phyloP scores from a whole-genome alignment of 2,797 vertebrate species.

The Diglossa cyanea region DNA sequence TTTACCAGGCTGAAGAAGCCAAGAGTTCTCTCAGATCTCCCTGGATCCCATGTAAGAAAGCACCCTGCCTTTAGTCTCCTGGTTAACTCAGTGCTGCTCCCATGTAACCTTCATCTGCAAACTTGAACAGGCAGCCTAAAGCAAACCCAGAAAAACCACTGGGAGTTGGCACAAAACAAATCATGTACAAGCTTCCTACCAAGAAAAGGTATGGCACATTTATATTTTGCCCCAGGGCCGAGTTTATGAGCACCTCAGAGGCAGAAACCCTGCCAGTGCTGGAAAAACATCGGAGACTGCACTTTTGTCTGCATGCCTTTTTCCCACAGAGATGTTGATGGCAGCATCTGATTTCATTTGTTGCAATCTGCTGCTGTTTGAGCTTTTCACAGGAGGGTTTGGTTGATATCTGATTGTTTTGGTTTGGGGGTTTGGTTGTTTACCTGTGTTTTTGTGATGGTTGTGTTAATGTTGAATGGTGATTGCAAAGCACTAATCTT shows the following conservation, averaged over 20 bases:
- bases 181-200: neutral
- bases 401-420: conserved; percentile 33
- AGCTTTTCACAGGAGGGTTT: conserved; percentile 11
- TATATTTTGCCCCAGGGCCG: neutral
- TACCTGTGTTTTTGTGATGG: conserved; percentile 79
- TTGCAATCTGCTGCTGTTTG: neutral
- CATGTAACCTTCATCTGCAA: neutral
- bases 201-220: neutral
- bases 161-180: neutral
- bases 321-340: neutral
- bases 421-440: conserved; percentile 64
- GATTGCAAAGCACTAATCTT: conserved; percentile 74
- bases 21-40: neutral
- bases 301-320: neutral
- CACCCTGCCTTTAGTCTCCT: neutral
- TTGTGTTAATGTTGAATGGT: conserved; percentile 77
- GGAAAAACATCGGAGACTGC: neutral
- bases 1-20: neutral
- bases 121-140: neutral
- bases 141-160: neutral
- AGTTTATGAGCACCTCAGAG: neutral
- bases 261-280: neutral
- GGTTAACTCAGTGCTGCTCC: neutral
- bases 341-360: neutral
- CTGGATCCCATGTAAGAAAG: neutral